Conservation (phyloP, 2,113 vertebrate genomes). For the Callaeas wilsoni region DNA sequence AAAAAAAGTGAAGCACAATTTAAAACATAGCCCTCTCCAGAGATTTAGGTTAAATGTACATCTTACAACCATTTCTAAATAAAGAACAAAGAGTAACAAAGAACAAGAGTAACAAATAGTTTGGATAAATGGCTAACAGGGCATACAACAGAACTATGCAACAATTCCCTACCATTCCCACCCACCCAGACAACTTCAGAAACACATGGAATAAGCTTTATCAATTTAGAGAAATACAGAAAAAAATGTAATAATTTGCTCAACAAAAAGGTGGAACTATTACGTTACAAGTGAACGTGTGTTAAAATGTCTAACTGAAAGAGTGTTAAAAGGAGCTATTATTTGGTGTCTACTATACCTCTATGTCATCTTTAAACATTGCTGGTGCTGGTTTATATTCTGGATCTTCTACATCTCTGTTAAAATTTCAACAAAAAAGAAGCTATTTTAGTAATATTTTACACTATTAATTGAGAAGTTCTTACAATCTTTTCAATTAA, state of each 20-base stretch:
- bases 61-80: neutral
- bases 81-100: neutral
- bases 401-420: constrained; percentile 95
- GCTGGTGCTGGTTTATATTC: constrained; percentile 97
- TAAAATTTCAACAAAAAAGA: constrained; percentile 47
- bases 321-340: neutral
- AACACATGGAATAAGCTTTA: neutral
- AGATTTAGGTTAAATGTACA: neutral
- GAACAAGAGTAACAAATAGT: neutral
- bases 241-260: neutral
- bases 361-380: constrained; percentile 95
- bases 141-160: neutral
- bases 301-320: neutral
- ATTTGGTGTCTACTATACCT: constrained; percentile 73
- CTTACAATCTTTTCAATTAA: neutral
- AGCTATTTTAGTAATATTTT: neutral
- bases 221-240: neutral
- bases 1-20: neutral
- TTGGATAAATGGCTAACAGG: neutral
- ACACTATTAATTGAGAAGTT: neutral
- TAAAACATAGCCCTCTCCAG: neutral
- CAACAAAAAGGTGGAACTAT: neutral
- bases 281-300: neutral
- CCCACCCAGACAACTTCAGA: neutral
- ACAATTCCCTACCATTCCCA: neutral